phyloP scores from a whole-genome alignment of 2,797 vertebrate genomes.

The Hemibagrus guttatus region DNA sequence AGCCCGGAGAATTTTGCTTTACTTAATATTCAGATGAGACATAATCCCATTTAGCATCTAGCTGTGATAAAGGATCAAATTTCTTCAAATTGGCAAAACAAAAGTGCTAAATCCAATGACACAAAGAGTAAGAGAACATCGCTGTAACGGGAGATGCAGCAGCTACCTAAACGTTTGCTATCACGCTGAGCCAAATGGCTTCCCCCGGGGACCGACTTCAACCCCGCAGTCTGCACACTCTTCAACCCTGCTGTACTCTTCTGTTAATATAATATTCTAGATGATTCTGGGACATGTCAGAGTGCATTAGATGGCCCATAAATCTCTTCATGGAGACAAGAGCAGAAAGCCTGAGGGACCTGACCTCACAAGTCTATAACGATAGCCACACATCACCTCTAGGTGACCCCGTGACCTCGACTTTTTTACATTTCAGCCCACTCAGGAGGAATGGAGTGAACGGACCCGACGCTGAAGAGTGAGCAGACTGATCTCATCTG shows the following conservation, averaged over 20 bases:
- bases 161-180: conserved; percentile 40
- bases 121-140: conserved; percentile 3
- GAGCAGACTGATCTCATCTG: background rate
- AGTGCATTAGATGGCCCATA: conserved; percentile 54
- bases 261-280: conserved; percentile 52
- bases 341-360: conserved; percentile 43
- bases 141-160: conserved; percentile 32
- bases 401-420: conserved; percentile 39
- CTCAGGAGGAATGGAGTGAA: conserved; percentile 35
- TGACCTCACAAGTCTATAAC: conserved; percentile 49
- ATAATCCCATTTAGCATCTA: conserved; percentile 5
- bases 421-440: conserved; percentile 31
- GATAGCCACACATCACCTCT: conserved; percentile 31
- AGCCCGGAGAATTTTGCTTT: background rate
- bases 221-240: conserved; percentile 38
- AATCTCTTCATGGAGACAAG: conserved; percentile 49
- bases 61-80: background rate
- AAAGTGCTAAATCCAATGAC: background rate
- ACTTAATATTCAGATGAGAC: conserved; percentile 4
- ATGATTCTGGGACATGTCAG: conserved; percentile 55
- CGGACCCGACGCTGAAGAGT: conserved; percentile 3
- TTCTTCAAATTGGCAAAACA: background rate
- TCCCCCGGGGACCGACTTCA: conserved; percentile 35
- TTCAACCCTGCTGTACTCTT: conserved; percentile 35
- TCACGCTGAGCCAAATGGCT: conserved; percentile 37